Evolutionary conservation across 1,140 invertebrate genomes (phyloP).

Genomic region (Tachypleus tridentatus): DNA sequence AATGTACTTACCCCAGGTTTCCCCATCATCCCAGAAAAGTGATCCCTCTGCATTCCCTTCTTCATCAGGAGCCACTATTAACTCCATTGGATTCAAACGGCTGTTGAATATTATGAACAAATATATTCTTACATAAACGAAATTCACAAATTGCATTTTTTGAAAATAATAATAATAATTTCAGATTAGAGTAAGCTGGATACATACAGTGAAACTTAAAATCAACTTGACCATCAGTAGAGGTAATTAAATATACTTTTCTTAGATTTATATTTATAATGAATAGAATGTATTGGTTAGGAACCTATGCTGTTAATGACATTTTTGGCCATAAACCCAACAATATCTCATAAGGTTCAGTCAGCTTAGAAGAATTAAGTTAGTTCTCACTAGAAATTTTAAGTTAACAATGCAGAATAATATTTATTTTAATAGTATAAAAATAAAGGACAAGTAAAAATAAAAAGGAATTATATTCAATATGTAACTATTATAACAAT

Average conservation of each 20-base stretch:
- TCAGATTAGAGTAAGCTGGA: neutral
- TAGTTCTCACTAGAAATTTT: too few species aligned
- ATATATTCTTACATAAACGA: neutral
- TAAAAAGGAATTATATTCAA: too few species aligned
- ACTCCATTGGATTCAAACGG: conserved; percentile 17
- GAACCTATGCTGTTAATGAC: too few species aligned
- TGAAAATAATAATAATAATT: neutral
- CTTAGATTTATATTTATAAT: neutral
- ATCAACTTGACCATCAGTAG: neutral
- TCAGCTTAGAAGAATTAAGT: too few species aligned
- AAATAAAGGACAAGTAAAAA: too few species aligned
- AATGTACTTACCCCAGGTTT: conserved; percentile 16
- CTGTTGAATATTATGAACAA: conserved; percentile 1
- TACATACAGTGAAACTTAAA: conserved; percentile 1
- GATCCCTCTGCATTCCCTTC: conserved; percentile 12
- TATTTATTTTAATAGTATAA: too few species aligned
- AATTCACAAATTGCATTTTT: neutral
- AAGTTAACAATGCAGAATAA: too few species aligned
- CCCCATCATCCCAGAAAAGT: conserved; percentile 25
- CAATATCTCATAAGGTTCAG: too few species aligned
- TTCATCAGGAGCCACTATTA: conserved; percentile 20
- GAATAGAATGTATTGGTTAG: neutral
- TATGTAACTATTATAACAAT: too few species aligned
- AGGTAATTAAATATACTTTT: neutral
- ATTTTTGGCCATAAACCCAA: too few species aligned